These are phyloP conservation scores for Oscheius sp. DNA, from an alignment of 2,888 invertebrate species.

Conservation along the genomic window DNA sequence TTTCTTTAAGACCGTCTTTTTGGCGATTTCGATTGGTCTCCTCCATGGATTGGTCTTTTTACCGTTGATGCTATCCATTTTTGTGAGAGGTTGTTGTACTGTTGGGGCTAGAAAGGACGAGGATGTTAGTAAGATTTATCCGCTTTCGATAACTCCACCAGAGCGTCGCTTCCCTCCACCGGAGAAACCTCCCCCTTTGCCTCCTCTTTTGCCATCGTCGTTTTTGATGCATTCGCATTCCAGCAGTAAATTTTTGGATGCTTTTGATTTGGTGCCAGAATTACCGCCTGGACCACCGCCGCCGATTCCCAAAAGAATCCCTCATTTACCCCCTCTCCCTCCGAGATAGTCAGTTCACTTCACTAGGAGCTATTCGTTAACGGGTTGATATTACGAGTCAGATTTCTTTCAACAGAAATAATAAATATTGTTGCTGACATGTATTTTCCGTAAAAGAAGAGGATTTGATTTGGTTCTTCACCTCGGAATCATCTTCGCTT, in stretches of 20 bases:
- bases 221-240: background rate
- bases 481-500: too few species aligned
- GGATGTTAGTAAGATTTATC: background rate
- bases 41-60: slow-evolving; percentile 89
- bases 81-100: slow-evolving; percentile 49
- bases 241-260: background rate
- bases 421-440: background rate
- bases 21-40: slow-evolving; percentile 70
- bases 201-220: slow-evolving; percentile 8
- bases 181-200: slow-evolving; percentile 4
- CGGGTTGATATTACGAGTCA: slow-evolving; percentile 13
- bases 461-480: too few species aligned
- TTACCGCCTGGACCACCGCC: slow-evolving; percentile 1
- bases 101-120: slow-evolving; percentile 19
- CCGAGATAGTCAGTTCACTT: background rate
- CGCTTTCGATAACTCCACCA: background rate
- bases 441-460: too few species aligned
- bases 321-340: slow-evolving; percentile 11
- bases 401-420: slow-evolving; percentile 1
- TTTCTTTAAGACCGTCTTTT: slow-evolving; percentile 81
- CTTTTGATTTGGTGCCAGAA: slow-evolving; percentile 3
- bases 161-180: slow-evolving; percentile 19
- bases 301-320: slow-evolving; percentile 4
- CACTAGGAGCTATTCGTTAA: background rate
- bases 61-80: slow-evolving; percentile 75